Base-by-base conservation (phyloP, 2,888 invertebrate species). In the Helleia helle region DNA sequence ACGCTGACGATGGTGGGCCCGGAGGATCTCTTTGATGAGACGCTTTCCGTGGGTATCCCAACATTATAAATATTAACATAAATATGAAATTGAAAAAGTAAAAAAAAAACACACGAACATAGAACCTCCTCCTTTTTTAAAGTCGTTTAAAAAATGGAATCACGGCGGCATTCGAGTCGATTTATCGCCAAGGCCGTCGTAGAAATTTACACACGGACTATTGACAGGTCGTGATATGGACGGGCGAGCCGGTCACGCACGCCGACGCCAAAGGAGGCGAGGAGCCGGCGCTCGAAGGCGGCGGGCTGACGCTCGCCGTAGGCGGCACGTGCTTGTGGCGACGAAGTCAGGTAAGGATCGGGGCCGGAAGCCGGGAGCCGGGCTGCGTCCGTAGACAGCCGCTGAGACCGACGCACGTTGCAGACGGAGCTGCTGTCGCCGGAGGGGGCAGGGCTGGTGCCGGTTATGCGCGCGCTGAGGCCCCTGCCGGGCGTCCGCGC, bases 351-450 rank as follows among this genome's bases (percentile, higher is more conserved):
- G 18, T 3, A 18, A 18, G 51, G 59, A 43, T 1, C 53, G 47
- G 39, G 62, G 27, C 56, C 61, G 5, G 5, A 18, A 4, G 4
- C 18, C 18, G 3, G 5, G 18, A 3, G 5, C 5, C 5, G n/a
- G n/a, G n/a, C n/a, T n/a, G n/a, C n/a, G 18, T 18, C 3, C 4
- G 4, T 18, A 4, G 4, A 5, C 4, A 18, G 18, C 18, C 4
- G 18, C 3, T 5, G 7, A 7, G 2, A 22, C 22, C 22, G 2
- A 22, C 5, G 28, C 1, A 6, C 24, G 1, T 26, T 27, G 34
- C 63, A 68, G 63, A 71, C 64, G 30, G 72, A 71, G 66, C 60
- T 77, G 57, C 60, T 73, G 52, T 68, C 58, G 3, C 73, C n/a
- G 79, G 59, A 71, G 29, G 77, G 75, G 59, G 49, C 72, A 43